A percentile compares a stretch with the other conserved stretches of the same genome.
These are phyloP conservation scores for Lasioglossum villosulum DNA, from an alignment of 2,888 invertebrate genomes.

Conservation along the genomic window DNA sequence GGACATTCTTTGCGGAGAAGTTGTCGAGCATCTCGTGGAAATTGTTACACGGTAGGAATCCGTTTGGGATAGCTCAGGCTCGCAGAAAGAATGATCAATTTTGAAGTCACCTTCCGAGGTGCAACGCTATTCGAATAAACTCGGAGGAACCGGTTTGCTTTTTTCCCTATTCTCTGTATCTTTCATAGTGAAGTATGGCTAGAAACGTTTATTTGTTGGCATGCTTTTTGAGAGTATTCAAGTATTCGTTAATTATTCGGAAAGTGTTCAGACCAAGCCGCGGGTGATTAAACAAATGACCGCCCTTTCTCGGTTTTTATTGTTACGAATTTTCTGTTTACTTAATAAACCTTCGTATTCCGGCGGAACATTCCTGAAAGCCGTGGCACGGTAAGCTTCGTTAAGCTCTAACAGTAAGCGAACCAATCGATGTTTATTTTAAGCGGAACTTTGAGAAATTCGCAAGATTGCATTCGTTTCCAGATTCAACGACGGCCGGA, in stretches of 20 bases:
- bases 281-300: neutral
- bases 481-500: constrained; percentile 12
- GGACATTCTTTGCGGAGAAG: neutral
- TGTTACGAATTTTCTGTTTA: neutral
- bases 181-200: neutral
- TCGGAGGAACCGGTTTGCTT: no score
- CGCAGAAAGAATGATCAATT: neutral
- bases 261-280: neutral
- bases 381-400: constrained; percentile 9
- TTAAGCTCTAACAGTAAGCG: constrained; percentile 19
- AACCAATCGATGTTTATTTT: constrained; percentile 39
- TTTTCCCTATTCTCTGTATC: neutral
- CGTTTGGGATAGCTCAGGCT: neutral
- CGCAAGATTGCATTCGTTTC: constrained; percentile 19
- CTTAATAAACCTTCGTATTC: neutral
- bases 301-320: neutral
- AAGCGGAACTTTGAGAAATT: constrained; percentile 29
- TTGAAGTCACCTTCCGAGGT: no score
- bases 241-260: neutral
- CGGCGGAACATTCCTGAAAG: constrained; percentile 2
- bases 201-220: no score
- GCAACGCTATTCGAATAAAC: no score
- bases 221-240: neutral
- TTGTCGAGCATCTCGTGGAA: neutral
- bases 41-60: neutral